phyloP scores from a whole-genome alignment of 2,797 vertebrate genomes.

The Pseudocheirus occidentalis region DNA sequence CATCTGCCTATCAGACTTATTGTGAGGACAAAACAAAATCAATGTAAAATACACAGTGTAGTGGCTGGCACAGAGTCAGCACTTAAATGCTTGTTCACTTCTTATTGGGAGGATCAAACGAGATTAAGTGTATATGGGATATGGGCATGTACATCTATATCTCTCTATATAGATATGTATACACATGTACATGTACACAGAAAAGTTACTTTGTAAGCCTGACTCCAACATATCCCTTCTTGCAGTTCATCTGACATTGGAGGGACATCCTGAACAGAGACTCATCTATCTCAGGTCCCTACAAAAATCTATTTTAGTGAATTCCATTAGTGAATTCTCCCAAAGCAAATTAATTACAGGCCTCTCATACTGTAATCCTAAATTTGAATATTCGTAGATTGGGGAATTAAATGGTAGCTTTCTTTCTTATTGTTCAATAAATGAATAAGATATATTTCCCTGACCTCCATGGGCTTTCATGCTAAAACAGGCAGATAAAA shows the following conservation, averaged over 20 bases:
- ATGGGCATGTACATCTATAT: neutral
- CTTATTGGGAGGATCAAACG: neutral
- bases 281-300: conserved; percentile 52
- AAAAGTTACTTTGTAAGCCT: neutral
- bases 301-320: too few relatives aligned
- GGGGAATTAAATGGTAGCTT: neutral
- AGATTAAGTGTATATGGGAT: neutral
- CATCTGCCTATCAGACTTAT: neutral
- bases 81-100: neutral
- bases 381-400: conserved; percentile 28
- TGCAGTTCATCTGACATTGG: conserved; percentile 21
- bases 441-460: neutral
- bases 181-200: neutral
- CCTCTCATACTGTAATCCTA: conserved; percentile 15
- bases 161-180: neutral
- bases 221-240: neutral
- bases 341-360: conserved; percentile 18
- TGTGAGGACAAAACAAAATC: neutral
- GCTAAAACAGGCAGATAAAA: neutral
- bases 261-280: conserved; percentile 42
- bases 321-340: too few relatives aligned
- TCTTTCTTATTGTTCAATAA: conserved; percentile 31
- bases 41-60: neutral
- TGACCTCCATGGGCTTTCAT: neutral
- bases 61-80: neutral